Base-by-base conservation (phyloP, 2,888 invertebrate genomes). In the Exephanes ischioxanthus region DNA sequence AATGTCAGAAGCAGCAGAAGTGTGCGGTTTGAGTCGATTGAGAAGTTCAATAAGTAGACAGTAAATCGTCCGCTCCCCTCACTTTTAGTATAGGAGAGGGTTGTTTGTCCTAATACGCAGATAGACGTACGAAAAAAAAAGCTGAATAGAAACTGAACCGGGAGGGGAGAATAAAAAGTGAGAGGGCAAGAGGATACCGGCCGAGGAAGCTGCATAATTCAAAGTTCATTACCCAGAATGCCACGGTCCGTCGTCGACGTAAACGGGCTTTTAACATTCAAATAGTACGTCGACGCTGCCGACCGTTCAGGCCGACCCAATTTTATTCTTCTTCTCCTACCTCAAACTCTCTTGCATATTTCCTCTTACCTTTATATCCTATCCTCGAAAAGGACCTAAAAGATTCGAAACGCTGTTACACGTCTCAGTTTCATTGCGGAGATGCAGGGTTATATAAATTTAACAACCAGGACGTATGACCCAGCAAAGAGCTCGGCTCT, bases 131-230 rank as follows among this genome's bases (percentile, higher is more conserved):
- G 30, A 58, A 75, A 55, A 67, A 67, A 66, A 14, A 26, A 66
- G 22, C 45, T 48, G 9, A 37, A 41, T 30, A 75, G 68, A 41
- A 80, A 19, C 63, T 61, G 9, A 71, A 55, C 19, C n/a, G 22
- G 26, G 33, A 11, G 16, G 66, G 16, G 22, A 41, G 58, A 78
- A 78, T 51, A 75, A 86, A 84, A 85, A 75, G 61, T 51, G 78
- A 71, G 77, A 68, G 80, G 30, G 67, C 45, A 72, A 70, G 61
- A 37, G 66, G 22, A 77, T 72, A 76, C 67, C 78, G 58, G 71
- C 75, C 26, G 80, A 86, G 88, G 86, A 88, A 89, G 87, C 85
- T 91, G 89, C 89, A 91, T 92, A 90, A 91, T 90, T 90, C 89
- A 91, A 88, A 89, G 87, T 91, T 91, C 90, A 90, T 90, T 90